Conservation (phyloP, 2,113 vertebrate species). For the Alosa alosa region DNA sequence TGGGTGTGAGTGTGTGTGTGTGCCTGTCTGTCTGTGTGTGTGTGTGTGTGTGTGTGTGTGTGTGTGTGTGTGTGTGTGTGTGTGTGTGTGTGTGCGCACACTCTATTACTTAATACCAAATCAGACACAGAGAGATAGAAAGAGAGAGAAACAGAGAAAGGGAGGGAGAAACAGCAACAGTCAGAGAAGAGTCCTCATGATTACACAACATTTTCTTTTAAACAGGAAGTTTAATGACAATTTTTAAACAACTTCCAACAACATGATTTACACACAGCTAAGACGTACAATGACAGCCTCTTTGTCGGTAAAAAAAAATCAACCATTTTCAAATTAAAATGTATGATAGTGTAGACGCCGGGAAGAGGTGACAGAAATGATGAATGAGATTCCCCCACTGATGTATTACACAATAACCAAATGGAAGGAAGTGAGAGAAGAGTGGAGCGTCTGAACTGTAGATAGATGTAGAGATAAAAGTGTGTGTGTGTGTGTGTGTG, state of each 20-base stretch:
- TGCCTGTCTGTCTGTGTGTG: too few species aligned
- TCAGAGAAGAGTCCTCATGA: background rate
- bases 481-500: too few species aligned
- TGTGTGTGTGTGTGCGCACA: background rate
- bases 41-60: too few species aligned
- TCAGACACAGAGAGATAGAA: conserved; percentile 21
- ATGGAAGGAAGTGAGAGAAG: background rate
- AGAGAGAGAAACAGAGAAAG: background rate
- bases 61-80: background rate
- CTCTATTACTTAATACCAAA: background rate
- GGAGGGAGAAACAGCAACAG: background rate
- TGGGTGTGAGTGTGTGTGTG: too few species aligned
- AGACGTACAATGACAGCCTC: background rate
- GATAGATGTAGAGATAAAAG: conserved; percentile 18
- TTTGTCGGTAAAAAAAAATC: background rate
- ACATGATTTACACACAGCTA: background rate
- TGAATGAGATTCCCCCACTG: background rate
- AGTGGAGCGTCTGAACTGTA: background rate
- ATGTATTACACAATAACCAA: background rate
- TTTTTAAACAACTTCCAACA: background rate
- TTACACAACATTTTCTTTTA: too few species aligned
- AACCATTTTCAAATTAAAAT: background rate
- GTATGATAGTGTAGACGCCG: background rate
- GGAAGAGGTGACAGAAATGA: background rate
- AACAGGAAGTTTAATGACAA: background rate